A percentile compares a stretch with the other conserved stretches of the same genome.
Conservation (phyloP, 2,888 invertebrate genomes). For the Clunio marinus region DNA sequence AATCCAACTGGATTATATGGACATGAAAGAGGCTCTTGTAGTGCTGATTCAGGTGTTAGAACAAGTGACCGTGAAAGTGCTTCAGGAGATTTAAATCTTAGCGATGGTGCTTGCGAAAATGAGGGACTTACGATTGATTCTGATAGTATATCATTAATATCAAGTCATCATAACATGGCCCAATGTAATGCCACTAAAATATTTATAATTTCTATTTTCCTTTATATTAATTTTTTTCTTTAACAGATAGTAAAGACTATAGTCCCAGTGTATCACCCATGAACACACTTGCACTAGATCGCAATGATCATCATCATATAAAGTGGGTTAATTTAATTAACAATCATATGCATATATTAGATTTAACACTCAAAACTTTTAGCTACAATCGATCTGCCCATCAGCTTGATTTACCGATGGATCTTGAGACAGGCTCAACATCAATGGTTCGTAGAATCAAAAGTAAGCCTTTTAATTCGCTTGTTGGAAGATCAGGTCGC, state of each 20-base stretch:
- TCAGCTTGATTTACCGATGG: conserved; percentile 75
- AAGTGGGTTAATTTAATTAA: no score
- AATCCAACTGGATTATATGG: conserved; percentile 52
- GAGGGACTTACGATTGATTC: conserved; percentile 52
- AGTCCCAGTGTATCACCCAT: conserved; percentile 79
- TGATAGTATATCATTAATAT: conserved; percentile 52
- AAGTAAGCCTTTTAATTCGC: conserved; percentile 42
- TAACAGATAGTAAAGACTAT: conserved; percentile 71
- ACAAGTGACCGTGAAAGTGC: conserved; percentile 77
- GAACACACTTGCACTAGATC: conserved; percentile 51
- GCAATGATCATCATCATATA: conserved; percentile 26
- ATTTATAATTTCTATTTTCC: not conserved
- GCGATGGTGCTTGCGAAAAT: conserved; percentile 60
- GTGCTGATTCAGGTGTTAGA: conserved; percentile 80
- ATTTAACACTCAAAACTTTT: not conserved
- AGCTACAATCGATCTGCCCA: conserved; percentile 51
- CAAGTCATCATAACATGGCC: conserved; percentile 51
- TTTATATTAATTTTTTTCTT: not conserved
- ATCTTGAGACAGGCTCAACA: conserved; percentile 59
- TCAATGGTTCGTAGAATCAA: conserved; percentile 52
- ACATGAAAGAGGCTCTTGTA: conserved; percentile 72
- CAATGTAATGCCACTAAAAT: conserved; percentile 47
- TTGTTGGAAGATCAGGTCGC: conserved; percentile 56
- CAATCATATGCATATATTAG: no score
- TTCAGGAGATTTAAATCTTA: conserved; percentile 71